A percentile compares a stretch with the other conserved stretches of the same genome.
These are phyloP conservation scores for Cetonia aurata DNA, from an alignment of 2,888 invertebrate species.

Conservation along the genomic window DNA sequence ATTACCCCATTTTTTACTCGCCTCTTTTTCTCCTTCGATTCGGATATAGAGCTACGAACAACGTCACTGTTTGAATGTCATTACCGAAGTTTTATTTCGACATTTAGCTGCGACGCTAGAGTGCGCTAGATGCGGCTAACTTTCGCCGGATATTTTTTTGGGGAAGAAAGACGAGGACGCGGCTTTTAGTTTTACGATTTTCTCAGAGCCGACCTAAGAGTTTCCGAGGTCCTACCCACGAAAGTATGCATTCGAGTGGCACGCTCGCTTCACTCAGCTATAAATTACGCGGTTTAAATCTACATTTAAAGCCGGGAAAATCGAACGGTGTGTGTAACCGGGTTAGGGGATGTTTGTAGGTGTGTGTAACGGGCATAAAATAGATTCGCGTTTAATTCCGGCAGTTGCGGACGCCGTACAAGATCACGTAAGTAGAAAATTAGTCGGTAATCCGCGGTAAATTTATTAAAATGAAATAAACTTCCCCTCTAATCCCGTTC, in stretches of 20 bases:
- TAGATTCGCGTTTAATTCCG: slow-evolving; percentile 28
- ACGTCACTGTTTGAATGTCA: slow-evolving; percentile 35
- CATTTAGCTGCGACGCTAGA: slow-evolving; percentile 31
- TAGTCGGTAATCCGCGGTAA: slow-evolving; percentile 34
- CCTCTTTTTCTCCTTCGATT: background rate
- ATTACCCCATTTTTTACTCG: slow-evolving; percentile 24
- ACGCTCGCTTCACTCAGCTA: slow-evolving; percentile 24
- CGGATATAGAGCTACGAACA: slow-evolving; percentile 22
- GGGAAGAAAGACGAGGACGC: slow-evolving; percentile 4
- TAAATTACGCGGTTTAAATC: slow-evolving; percentile 38
- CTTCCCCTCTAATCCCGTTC: slow-evolving; percentile 16
- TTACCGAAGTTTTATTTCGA: slow-evolving; percentile 37
- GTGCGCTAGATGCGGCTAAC: slow-evolving; percentile 30
- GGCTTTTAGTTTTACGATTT: slow-evolving; percentile 44
- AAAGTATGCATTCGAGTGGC: slow-evolving; percentile 34
- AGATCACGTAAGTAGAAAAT: slow-evolving; percentile 34
- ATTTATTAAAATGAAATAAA: slow-evolving; percentile 35
- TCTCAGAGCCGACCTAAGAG: slow-evolving; percentile 22
- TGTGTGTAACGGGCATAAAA: slow-evolving; percentile 24
- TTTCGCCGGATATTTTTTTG: background rate
- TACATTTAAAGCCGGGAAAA: slow-evolving; percentile 28
- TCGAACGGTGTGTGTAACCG: slow-evolving; percentile 16
- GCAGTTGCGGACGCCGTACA: slow-evolving; percentile 10
- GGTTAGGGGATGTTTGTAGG: slow-evolving; percentile 5
- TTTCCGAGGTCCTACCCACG: slow-evolving; percentile 4